phyloP scores from a whole-genome alignment of 2,888 invertebrate genomes.

The Ophioninae sp. region DNA sequence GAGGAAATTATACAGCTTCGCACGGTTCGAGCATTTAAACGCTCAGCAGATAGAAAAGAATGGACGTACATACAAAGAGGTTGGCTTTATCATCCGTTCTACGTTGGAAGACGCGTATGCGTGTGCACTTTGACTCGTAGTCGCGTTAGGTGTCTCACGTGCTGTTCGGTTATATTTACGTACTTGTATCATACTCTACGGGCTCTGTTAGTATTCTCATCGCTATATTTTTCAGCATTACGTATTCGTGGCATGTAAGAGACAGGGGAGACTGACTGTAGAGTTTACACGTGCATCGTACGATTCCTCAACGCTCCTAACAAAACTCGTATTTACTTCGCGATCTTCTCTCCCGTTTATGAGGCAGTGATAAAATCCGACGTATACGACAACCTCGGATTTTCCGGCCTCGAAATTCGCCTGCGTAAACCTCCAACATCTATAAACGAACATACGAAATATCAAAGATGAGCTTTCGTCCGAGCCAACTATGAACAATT shows the following conservation, averaged over 20 bases:
- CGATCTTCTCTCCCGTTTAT: conserved; percentile 23
- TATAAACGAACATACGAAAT: conserved; percentile 1
- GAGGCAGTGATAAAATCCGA: conserved; percentile 4
- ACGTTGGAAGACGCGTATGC: background rate
- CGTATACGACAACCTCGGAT: conserved; percentile 22
- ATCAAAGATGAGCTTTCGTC: background rate
- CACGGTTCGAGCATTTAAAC: conserved; percentile 5
- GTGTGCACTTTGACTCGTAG: conserved; percentile 6
- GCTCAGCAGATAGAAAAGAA: conserved; percentile 15
- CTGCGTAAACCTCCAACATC: conserved; percentile 1
- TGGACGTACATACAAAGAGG: conserved; percentile 14
- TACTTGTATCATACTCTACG: conserved; percentile 59
- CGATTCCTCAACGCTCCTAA: conserved; percentile 23
- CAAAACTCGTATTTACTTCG: conserved; percentile 11
- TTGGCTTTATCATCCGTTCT: conserved; percentile 20
- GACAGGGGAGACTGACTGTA: conserved; percentile 25
- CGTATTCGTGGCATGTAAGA: conserved; percentile 63
- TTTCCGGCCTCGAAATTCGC: conserved; percentile 12
- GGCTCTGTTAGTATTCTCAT: conserved; percentile 58
- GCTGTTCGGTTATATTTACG: conserved; percentile 58
- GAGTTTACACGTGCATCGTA: conserved; percentile 18
- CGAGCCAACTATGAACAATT: conserved; percentile 3
- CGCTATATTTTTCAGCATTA: conserved; percentile 64
- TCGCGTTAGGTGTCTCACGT: conserved; percentile 28
- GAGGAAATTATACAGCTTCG: conserved; percentile 13